Base-by-base conservation (phyloP, 1,140 invertebrate species). In the Cheumatopsyche charites region DNA sequence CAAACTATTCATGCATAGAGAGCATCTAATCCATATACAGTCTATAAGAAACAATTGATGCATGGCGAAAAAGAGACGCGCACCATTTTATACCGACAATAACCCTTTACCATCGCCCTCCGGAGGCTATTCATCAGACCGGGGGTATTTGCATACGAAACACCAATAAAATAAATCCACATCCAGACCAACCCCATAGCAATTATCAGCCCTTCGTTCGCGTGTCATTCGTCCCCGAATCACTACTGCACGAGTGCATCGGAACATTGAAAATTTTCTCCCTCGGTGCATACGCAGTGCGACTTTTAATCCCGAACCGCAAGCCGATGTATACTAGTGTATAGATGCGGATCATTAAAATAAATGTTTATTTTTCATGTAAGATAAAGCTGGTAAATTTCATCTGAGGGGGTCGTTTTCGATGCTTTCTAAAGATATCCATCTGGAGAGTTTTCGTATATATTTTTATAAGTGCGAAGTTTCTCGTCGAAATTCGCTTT, bases 91-190 rank as follows among this genome's bases (percentile, higher is more conserved):
- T 9, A 36, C 43, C 43, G 13, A 47, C 43, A 47, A 47, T 23
- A 58, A 12, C 55, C 55, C 55, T 58, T 36, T 36, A 36, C 47
- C 55, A 19, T 61, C 21, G 55, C 13, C 47, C 55, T 19, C 55
- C 55, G 21, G 26, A 26, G 63, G 63, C 63, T 12, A 66, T 66
- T 66, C 36, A 66, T 66, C 63, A 47, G 26, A 43, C 42, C 15
- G 47, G 9, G 3, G 29, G 29, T 66, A 66, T 66, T 66, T 66
- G 63, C 63, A 66, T 66, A 66, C 43, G 63, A 26, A 41, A 66
- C 41, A 11, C 63, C 42, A 66, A 66, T 66, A 66, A 66, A 66
- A 66, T 66, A 66, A 66, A 66, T 66, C 63, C 11, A 26, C 61
- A 47, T 12, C 12, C 12, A 42, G 23, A 58, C 1, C 55, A 58